Base-by-base conservation (phyloP, 2,888 invertebrate genomes). In the Sipha maydis region DNA sequence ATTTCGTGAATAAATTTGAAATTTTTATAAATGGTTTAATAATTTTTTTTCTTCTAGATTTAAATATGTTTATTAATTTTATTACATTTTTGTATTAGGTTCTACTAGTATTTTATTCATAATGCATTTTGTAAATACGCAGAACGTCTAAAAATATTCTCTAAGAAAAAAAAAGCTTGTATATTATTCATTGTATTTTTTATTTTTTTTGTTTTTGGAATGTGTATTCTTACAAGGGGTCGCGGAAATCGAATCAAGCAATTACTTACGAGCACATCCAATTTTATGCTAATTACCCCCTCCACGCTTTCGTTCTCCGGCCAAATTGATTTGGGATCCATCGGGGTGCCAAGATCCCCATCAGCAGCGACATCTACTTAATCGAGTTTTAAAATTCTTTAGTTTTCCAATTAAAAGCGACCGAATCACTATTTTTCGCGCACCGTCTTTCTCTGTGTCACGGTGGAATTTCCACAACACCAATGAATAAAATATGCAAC, bases 341-440 rank as follows among this genome's bases (percentile, higher is more conserved):
- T 80, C 73, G 86, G 79, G 71, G 79, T 79, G 73, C 86, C 34
- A 73, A 54, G 71, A 61, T 86, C 73, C 73, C 79, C 86, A 41
- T 54, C 71, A 71, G 48, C 76, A 54, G 73, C 73, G 78, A 48
- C 31, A 54, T 79, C 71, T 79, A 61, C 86, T 61, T 88, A 88
- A 88, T 88, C 86, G 86, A 88, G 86, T 88, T 88, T 88, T 82
- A 75, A 82, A 88, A 88, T 88, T 88, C 86, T 88, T 88, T 88
- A 88, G 86, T 88, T 88, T 88, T 88, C 61, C 86, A 88, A 88
- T 88, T 88, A 88, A 88, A 88, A 88, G 48, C 75, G 9, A 61
- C 73, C 75, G 75, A 86, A 73, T 80, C 31, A 34, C 80, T 56
- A 80, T 61, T 73, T 67, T 88, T 80, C 31, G 34, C 54, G 67